These are phyloP conservation scores for Ochotona princeps DNA, from an alignment of 2,113 vertebrate genomes.

Conservation along the genomic window DNA sequence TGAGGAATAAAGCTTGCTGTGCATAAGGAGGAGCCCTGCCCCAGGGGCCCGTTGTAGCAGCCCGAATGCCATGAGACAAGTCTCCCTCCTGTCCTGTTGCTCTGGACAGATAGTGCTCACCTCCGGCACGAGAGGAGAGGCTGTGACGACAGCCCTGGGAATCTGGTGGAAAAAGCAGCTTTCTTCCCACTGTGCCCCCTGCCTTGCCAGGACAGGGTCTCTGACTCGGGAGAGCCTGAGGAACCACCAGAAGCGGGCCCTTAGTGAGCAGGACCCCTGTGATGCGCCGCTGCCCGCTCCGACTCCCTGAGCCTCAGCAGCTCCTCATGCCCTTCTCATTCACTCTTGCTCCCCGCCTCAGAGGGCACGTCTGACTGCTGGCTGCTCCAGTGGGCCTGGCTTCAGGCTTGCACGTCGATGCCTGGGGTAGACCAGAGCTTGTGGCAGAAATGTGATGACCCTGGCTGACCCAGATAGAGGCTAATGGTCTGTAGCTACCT, in stretches of 20 bases:
- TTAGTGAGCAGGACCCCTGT: background rate
- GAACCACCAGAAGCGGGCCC: background rate
- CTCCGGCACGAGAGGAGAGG: background rate
- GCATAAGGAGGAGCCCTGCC: background rate
- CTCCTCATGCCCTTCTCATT: background rate
- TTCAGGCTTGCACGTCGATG: background rate
- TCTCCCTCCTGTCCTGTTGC: background rate
- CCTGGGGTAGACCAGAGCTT: background rate
- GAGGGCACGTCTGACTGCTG: background rate
- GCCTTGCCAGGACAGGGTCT: background rate
- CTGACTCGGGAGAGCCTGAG: background rate
- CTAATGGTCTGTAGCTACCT: background rate
- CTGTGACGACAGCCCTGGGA: background rate
- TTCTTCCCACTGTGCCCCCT: fast-evolving
- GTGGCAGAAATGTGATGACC: background rate
- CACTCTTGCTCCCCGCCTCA: background rate
- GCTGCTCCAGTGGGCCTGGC: background rate
- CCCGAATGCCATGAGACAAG: background rate
- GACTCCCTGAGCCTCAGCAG: background rate
- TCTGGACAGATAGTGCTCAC: background rate
- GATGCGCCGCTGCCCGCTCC: too few relatives aligned
- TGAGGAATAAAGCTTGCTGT: background rate
- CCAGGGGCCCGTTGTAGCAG: background rate
- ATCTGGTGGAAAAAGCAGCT: background rate
- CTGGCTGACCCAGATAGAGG: background rate